Conservation (phyloP, 2,113 vertebrate genomes). For the Actinemys pallida region DNA sequence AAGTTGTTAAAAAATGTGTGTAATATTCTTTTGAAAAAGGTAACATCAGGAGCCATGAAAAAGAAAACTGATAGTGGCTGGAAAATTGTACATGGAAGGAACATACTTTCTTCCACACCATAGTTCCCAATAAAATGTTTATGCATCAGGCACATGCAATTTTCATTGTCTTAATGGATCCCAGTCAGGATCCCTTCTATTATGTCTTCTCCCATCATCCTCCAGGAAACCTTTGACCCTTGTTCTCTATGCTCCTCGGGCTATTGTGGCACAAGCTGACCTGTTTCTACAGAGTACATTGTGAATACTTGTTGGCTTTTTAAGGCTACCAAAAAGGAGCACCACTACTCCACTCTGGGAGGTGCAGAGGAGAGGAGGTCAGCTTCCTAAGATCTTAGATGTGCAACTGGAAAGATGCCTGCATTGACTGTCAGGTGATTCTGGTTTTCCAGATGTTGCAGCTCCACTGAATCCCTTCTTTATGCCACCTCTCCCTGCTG, state of each 20-base stretch:
- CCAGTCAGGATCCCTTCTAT: background rate
- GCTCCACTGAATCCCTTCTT: background rate
- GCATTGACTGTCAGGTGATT: background rate
- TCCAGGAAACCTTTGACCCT: background rate
- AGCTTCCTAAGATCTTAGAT: background rate
- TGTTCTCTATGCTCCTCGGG: background rate
- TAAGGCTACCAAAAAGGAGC: background rate
- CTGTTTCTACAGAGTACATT: background rate
- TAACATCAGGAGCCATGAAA: background rate
- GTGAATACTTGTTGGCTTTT: background rate
- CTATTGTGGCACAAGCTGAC: background rate
- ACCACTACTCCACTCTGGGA: background rate
- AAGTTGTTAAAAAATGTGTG: background rate
- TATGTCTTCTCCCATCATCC: background rate
- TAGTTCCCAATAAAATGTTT: background rate
- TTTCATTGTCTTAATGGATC: background rate
- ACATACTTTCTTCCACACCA: background rate
- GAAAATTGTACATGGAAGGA: background rate
- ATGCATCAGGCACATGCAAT: background rate
- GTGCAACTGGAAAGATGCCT: background rate
- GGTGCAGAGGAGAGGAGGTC: background rate
- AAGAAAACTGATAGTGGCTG: background rate
- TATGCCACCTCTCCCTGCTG: slow-evolving; percentile 1
- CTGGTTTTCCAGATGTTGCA: background rate
- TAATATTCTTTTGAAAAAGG: background rate